Evolutionary conservation across 2,888 invertebrate species (phyloP), one percentile per base, ranked within the genome.

Genomic region (Penaeus monodon): DNA sequence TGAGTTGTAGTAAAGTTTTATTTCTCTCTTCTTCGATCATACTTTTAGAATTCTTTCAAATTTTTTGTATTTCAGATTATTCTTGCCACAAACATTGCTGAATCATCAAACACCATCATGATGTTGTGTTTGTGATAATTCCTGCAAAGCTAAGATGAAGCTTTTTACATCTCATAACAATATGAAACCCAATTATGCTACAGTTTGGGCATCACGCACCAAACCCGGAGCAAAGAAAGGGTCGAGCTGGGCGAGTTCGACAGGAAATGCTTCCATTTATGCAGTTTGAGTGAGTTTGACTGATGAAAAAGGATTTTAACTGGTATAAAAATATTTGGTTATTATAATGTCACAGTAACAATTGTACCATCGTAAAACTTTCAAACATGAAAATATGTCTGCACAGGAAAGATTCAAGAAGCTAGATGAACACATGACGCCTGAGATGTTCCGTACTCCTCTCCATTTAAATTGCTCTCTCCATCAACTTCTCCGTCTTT

Each of bases 101-200:
- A 99, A 93, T 98, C 99, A 0, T 98, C 98, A 12, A 97, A 99
- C 90, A 99, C 99, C 0, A 99, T 99, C 91, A 97, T 92, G 99
- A 99, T 92, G 98, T 99, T 3, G 98, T 99, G 1, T 99, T 96
- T 93, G 99, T 99, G 0, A 96, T 99, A 99, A 99, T 92, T 96
- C 97, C 74, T 98, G 99, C 93, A 98, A 99, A 93, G 97, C 98
- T 0, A 98, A 99, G 92, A 97, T 99, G 95, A 99, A 99, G 92
- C 94, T 99, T 92, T 99, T 99, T 92, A 99, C 99, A 0, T 97
- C 98, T 0, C 98, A 99, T 92, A 99, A 99, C 93, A 99, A 99
- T 92, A 97, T 99, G 96, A 99, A n/a, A n/a, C n/a, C 99, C 0
- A 98, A 98, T 91, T 99, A 99, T 92, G 98, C 98, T 0, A 99